phyloP scores from a whole-genome alignment of 2,797 vertebrate genomes.

The Nyctibius grandis region DNA sequence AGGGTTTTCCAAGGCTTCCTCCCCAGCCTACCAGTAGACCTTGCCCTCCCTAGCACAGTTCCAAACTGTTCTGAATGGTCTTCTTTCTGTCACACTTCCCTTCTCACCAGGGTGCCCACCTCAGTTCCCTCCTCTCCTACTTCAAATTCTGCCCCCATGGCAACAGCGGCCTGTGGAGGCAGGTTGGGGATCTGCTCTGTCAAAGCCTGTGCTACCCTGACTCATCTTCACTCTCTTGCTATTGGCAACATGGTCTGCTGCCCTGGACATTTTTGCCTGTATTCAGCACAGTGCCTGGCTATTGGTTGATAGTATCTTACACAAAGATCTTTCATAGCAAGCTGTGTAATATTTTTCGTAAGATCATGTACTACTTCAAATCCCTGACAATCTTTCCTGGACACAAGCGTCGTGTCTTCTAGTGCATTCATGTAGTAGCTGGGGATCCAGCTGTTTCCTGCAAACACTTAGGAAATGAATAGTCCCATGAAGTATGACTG shows the following conservation, averaged over 20 bases:
- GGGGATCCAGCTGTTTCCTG: not conserved
- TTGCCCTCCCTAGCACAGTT: not conserved
- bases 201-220: no score
- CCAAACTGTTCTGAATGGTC: not conserved
- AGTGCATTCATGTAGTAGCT: not conserved
- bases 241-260: not conserved
- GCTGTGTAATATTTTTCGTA: not conserved
- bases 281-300: not conserved
- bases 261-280: not conserved
- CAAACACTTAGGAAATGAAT: not conserved
- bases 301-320: fast-evolving
- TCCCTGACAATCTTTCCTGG: no score
- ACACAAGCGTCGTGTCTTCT: fast-evolving
- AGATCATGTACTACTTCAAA: fast-evolving
- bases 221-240: not conserved
- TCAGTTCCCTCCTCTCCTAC: not conserved
- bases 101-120: not conserved
- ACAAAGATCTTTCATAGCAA: not conserved
- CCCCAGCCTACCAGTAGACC: not conserved
- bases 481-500: not conserved
- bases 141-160: not conserved
- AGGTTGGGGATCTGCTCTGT: not conserved
- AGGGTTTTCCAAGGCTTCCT: not conserved
- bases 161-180: not conserved
- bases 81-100: not conserved